Base-by-base conservation (phyloP, 2,888 invertebrate species). In the Ellobium chinense region DNA sequence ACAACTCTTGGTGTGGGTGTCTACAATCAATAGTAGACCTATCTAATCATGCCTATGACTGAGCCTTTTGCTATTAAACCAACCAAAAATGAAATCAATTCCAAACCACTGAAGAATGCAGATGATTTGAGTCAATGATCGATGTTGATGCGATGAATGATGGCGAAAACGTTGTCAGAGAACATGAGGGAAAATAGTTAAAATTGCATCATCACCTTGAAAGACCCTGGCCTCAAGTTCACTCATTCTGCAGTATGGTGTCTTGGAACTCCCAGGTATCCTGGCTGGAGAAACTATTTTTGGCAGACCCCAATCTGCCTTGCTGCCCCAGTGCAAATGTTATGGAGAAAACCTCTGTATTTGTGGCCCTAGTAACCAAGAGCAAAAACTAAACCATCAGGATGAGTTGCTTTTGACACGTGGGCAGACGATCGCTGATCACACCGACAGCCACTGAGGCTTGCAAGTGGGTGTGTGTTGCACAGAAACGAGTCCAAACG, bases 141-240 rank as follows among this genome's bases (percentile, higher is more conserved):
- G 31, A 80, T 80, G 80, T 76, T 80, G 75, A 80, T 80, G 80
- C 80, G 56, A 80, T 80, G 75, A 75, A 46, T 75, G 69, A 80
- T 80, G 80, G 69, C 80, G 31, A 80, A 65, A 73, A 46, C 73
- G 68, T 63, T 46, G 79, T 72, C 65, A 37, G 65, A 37, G 56
- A 36, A 70, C 56, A 73, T 66, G 74, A 36, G 63, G 63, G 80
- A 62, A 75, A 75, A 80, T 75, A 73, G 74, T 74, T 74, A 80
- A 78, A 80, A 80, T 80, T 75, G 80, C 80, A 80, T 80, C 80
- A 80, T 80, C 80, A 80, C 80, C 80, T 80, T 80, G 80, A 80
- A 80, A 80, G 74, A 80, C 80, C 63, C 80, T 80, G 80, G 80
- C 60, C 62, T 80, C 80, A 69, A 80, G 80, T 69, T 80, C 80